Evolutionary conservation across 1,140 invertebrate species (phyloP).

Genomic region (Leguminivora glycinivorella): DNA sequence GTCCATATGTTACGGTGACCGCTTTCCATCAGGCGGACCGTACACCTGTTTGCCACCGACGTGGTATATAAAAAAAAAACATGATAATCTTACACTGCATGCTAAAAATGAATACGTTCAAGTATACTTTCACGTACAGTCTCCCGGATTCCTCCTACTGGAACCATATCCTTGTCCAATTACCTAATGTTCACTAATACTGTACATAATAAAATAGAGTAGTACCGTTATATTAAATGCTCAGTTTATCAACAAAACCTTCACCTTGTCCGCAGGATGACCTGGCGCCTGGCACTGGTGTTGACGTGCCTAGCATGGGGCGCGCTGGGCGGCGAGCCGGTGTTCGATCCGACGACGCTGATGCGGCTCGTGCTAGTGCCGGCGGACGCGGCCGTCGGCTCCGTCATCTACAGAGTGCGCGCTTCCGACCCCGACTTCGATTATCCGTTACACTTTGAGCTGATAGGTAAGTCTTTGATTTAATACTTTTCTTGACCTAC

Average conservation of each 20-base stretch:
- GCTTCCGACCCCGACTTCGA: constrained; percentile 93
- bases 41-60: no score
- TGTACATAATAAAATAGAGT: no score
- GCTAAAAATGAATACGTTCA: no score
- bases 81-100: no score
- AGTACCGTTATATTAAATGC: neutral
- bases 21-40: no score
- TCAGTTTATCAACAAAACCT: neutral
- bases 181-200: no score
- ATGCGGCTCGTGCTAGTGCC: constrained; percentile 90
- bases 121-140: no score
- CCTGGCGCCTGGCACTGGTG: constrained; percentile 62
- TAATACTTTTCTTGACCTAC: neutral
- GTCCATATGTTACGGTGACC: no score
- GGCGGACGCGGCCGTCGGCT: constrained; percentile 88
- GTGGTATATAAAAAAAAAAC: no score
- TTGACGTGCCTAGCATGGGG: constrained; percentile 49
- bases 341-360: constrained; percentile 89
- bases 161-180: no score
- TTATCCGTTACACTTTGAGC: constrained; percentile 90
- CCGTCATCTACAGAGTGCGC: constrained; percentile 91
- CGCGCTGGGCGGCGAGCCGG: constrained; percentile 81
- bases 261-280: constrained; percentile 61
- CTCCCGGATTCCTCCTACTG: no score
- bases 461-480: constrained; percentile 81